Percentiles rank a stretch among this genome's conserved stretches.
Conservation (phyloP, 2,888 invertebrate genomes). For the Resseliella maxima region DNA sequence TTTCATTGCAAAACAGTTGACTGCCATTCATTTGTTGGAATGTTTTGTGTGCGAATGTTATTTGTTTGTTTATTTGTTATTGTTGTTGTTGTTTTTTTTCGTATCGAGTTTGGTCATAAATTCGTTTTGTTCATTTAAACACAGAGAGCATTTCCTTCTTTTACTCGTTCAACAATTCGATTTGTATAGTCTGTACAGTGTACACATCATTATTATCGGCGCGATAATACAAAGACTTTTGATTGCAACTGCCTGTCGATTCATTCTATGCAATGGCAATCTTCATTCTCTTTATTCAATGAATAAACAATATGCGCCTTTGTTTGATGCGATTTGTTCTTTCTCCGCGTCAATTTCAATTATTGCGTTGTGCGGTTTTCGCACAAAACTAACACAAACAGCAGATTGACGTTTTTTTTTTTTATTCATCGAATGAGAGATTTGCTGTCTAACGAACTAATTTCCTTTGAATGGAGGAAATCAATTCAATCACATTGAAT, state of each 20-base stretch:
- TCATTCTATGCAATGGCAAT: too few species aligned
- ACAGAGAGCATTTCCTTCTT: conserved; percentile 22
- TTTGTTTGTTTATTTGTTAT: background rate
- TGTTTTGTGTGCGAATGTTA: background rate
- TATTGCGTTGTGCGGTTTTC: conserved; percentile 27
- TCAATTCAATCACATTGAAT: background rate
- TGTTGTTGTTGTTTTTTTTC: background rate
- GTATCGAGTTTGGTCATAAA: background rate
- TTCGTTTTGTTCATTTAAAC: conserved; percentile 17
- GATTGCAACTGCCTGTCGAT: background rate
- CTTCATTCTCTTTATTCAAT: too few species aligned
- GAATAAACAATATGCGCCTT: background rate
- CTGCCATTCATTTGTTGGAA: conserved; percentile 32
- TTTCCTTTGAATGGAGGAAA: conserved; percentile 11
- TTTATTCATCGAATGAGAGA: too few species aligned
- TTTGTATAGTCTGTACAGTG: too few species aligned
- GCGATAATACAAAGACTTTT: background rate
- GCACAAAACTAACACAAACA: background rate
- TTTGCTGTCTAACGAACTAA: background rate
- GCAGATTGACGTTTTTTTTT: background rate
- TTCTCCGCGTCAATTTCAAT: background rate
- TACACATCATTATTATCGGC: conserved; percentile 36
- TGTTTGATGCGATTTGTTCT: background rate
- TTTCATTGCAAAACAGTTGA: conserved; percentile 18
- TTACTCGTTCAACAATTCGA: background rate